Evolutionary conservation across 2,113 vertebrate genomes (phyloP), one percentile per base, ranked within the genome.

Genomic region (Daphoenositta chrysoptera): DNA sequence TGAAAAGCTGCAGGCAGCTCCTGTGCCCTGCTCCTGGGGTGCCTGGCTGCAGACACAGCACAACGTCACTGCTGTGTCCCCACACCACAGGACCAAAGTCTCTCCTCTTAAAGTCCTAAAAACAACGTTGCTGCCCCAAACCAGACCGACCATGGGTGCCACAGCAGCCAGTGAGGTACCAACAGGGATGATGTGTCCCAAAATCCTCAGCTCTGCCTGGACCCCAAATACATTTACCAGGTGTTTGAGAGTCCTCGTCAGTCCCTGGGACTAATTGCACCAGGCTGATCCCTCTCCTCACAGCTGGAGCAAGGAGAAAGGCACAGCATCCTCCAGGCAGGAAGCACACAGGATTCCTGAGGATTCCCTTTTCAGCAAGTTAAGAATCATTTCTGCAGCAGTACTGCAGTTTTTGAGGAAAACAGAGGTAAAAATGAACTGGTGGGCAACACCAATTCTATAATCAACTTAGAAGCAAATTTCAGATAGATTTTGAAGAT

Each of bases 111-210:
- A 48, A 61, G 10, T 14, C 50, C 66, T 26, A 47, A 68, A 40
- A 1, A 57, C 1, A 64, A 7, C 40, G 33, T 1, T 50, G 16
- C 39, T 66, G 60, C 51, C 51, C 64, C 87, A 39, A 50, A 63
- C 10, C 9, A 21, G 42, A 11, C 16, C 2, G 26, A 33, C 3
- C 7, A 2, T 2, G 60, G 37, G 17, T 16, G 51, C 56, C n/a
- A 17, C 0, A n/a, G 48, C 53, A 80, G 48, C 6, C 70, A 76
- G 7, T 0, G 1, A 69, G 7, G 7, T 1, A 27, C 22, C 42
- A n/a, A 5, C 5, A 2, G 14, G 4, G 58, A 57, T 0, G 0
- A 13, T 0, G 17, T 28, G n/a, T 47, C 37, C 56, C 60, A 3
- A 71, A 71, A 47, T 9, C 39, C 44, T 15, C 28, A 4, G 19